Evolutionary conservation across 1,140 invertebrate genomes (phyloP), one percentile per base, ranked within the genome.

Genomic region (Drosophila serrata): DNA sequence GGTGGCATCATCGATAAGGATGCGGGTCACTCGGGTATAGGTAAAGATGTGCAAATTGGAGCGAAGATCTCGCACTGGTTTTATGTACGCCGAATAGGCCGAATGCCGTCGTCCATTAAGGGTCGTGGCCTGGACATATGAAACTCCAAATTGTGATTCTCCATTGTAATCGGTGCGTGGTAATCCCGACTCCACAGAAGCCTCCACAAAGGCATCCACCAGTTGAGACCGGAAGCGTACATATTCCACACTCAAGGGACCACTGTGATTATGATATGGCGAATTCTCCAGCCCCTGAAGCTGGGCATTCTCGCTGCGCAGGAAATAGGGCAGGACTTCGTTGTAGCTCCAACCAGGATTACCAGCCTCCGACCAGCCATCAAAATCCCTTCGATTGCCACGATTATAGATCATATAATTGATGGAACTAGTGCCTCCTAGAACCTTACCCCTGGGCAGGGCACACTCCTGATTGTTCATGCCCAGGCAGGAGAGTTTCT

Each of bases 331-430:
- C 7, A 96, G 90, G 0, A 96, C 94, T 4, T 97, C 95, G 12
- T 94, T 93, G 85, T 96, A 98, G n/a, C 95, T 95, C 97, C 95
- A 95, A 37, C 96, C 96, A 12, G 92, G 87, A 74, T 95, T 95
- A 2, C 96, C 96, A 8, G 94, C 93, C 8, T 93, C 93, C 2
- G 95, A 95, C 95, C 97, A 97, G 24, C 94, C 91, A 91, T 98
- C 95, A 92, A 96, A 98, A 80, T 98, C 96, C 13, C 92, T 91
- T 5, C 94, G 94, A 93, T 97, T 95, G 0, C 97, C 98, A 43
- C 98, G 94, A 1, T 97, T 96, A 91, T 98, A 98, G 13, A 97
- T 95, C 96, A 98, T 97, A 51, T 95, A 97, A 90, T 98, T 98
- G 19, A 98, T 94, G 4, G 96, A 95, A 19, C 95, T 96, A 1